These are phyloP conservation scores for Corythucha ciliata DNA, from an alignment of 2,888 invertebrate genomes.

Conservation along the genomic window DNA sequence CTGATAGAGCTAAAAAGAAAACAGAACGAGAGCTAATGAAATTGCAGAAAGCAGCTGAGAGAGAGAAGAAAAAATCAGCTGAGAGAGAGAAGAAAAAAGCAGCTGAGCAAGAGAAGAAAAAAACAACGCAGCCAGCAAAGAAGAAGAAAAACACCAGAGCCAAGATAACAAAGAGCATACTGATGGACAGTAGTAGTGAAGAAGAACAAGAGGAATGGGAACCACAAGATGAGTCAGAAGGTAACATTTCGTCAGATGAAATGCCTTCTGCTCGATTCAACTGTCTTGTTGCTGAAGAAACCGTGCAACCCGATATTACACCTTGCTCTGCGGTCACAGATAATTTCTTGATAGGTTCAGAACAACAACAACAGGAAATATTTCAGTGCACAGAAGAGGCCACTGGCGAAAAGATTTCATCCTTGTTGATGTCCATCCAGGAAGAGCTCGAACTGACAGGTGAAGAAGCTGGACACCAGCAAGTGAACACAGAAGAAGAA, in stretches of 20 bases:
- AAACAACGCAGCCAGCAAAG: slow-evolving; percentile 1
- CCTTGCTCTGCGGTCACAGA: no score
- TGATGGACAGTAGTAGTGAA: no score
- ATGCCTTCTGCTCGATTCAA: slow-evolving; percentile 4
- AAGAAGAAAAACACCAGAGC: slow-evolving; percentile 14
- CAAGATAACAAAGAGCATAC: slow-evolving; percentile 4
- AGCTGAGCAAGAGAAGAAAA: slow-evolving; percentile 11
- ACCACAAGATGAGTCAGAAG: slow-evolving; percentile 19
- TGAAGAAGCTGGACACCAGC: no score
- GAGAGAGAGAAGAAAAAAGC: slow-evolving; percentile 14
- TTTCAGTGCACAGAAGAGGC: no score
- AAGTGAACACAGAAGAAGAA: no score
- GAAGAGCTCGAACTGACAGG: no score
- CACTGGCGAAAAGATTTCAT: no score
- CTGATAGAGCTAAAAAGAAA: slow-evolving; percentile 13
- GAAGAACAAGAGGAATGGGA: slow-evolving; percentile 9
- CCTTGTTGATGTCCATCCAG: no score
- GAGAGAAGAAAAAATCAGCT: slow-evolving; percentile 20
- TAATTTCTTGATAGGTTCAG: no score
- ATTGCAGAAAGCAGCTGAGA: slow-evolving; percentile 13
- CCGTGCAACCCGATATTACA: no score
- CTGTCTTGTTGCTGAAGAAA: no score
- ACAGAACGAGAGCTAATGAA: slow-evolving; percentile 15
- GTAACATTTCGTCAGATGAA: slow-evolving; percentile 7
- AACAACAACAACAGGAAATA: no score